Conservation (phyloP, 2,797 vertebrate species). For the Glyptemys insculpta region DNA sequence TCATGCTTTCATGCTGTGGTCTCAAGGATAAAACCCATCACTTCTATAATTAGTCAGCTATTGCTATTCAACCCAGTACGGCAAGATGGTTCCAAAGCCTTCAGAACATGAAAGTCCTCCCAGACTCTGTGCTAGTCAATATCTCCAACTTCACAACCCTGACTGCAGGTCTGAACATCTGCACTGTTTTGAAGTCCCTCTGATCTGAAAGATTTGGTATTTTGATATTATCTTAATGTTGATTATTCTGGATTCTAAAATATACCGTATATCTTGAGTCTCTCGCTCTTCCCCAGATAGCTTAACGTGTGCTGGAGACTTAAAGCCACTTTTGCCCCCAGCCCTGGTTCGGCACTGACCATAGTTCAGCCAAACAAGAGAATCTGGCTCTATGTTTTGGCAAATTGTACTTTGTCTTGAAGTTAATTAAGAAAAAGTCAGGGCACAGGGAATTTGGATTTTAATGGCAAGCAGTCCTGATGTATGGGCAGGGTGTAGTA, state of each 20-base stretch:
- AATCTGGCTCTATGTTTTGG: constrained; percentile 73
- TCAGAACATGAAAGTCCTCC: neutral
- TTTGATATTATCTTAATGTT: neutral
- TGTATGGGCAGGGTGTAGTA: constrained; percentile 24
- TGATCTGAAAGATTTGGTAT: constrained; percentile 46
- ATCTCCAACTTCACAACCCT: neutral
- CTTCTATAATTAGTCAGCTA: neutral
- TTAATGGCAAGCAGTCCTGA: constrained; percentile 22
- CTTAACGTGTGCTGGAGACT: constrained; percentile 24
- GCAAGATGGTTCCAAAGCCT: neutral
- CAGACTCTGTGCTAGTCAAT: neutral
- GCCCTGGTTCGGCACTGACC: constrained; percentile 33
- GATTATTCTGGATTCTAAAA: constrained; percentile 40
- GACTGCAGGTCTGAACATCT: neutral
- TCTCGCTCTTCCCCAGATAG: constrained; percentile 7
- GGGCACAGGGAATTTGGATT: constrained; percentile 35
- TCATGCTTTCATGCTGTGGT: neutral
- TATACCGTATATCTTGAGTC: neutral
- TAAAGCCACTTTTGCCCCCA: neutral
- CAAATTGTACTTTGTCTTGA: constrained; percentile 57
- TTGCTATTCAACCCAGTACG: neutral
- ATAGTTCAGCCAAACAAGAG: constrained; percentile 61
- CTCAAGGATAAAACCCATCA: neutral
- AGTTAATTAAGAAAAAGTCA: constrained; percentile 71
- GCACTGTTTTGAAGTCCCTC: neutral